phyloP scores from a whole-genome alignment of 2,888 invertebrate genomes.

The Villa cingulata region DNA sequence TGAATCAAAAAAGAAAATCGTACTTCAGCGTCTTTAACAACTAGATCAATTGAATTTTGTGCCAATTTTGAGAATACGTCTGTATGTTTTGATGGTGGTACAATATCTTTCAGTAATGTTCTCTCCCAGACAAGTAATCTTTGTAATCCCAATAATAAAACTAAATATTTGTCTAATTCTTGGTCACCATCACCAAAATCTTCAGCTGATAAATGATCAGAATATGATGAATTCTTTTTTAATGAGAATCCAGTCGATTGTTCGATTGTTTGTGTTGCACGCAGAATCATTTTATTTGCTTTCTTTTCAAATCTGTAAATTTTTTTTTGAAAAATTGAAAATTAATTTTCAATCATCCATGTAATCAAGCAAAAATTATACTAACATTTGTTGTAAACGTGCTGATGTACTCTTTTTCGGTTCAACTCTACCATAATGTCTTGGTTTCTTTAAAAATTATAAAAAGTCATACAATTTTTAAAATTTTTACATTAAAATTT shows the following conservation, averaged over 20 bases:
- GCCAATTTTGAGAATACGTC: constrained; percentile 74
- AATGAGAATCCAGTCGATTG: constrained; percentile 69
- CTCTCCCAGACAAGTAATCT: constrained; percentile 81
- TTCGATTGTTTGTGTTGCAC: constrained; percentile 69
- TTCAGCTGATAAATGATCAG: constrained; percentile 31
- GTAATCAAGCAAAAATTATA: too few relatives aligned
- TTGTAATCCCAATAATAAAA: constrained; percentile 67
- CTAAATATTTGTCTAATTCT: constrained; percentile 71
- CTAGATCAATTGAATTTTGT: constrained; percentile 67
- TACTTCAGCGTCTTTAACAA: constrained; percentile 78
- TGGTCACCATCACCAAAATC: constrained; percentile 49
- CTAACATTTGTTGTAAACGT: constrained; percentile 66
- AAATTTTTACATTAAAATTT: too few relatives aligned
- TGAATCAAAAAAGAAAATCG: constrained; percentile 4
- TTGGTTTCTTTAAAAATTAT: constrained; percentile 24
- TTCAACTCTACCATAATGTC: constrained; percentile 50
- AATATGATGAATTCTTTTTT: constrained; percentile 37
- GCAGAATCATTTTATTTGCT: constrained; percentile 69
- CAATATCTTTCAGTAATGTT: constrained; percentile 65
- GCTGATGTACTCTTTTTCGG: constrained; percentile 66
- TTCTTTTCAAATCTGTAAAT: constrained; percentile 53
- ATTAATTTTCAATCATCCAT: too few relatives aligned
- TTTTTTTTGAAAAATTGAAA: too few relatives aligned
- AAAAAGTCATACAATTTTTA: background rate
- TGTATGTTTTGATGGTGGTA: constrained; percentile 67